A percentile compares a stretch with the other conserved stretches of the same genome.
Evolutionary conservation across 1,140 invertebrate species (phyloP).

Genomic region (Drosophila orosa): DNA sequence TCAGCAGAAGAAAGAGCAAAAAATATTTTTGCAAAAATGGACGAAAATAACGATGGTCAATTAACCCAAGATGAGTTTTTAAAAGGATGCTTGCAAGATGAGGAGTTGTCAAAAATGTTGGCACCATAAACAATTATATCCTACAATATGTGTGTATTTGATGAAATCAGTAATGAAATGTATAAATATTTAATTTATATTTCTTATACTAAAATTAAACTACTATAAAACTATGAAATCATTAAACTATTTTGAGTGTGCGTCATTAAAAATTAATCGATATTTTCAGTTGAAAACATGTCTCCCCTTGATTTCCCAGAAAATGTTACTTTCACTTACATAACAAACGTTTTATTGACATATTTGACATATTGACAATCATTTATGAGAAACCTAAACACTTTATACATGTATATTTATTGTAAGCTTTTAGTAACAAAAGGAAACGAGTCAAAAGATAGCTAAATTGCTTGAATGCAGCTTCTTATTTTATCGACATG

Average conservation of each 20-base stretch:
- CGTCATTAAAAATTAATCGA: slow-evolving; percentile 32
- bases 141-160: slow-evolving; percentile 82
- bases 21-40: slow-evolving; percentile 99
- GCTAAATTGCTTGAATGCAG: no score
- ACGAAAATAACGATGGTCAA: slow-evolving; percentile 99
- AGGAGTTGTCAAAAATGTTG: slow-evolving; percentile 97
- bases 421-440: background rate
- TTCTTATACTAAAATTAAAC: slow-evolving; percentile 81
- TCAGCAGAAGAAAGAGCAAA: slow-evolving; percentile 98
- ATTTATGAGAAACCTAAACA: background rate
- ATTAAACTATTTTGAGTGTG: slow-evolving; percentile 56
- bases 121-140: slow-evolving; percentile 90
- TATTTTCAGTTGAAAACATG: slow-evolving; percentile 2
- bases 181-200: slow-evolving; percentile 84
- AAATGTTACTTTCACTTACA: background rate
- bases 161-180: slow-evolving; percentile 83
- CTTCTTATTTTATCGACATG: background rate
- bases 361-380: background rate
- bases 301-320: background rate
- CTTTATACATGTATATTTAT: no score
- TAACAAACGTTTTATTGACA: background rate
- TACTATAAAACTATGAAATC: slow-evolving; percentile 74
- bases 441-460: background rate
- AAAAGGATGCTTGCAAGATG: slow-evolving; percentile 99
- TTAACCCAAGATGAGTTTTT: slow-evolving; percentile 99